These are phyloP conservation scores for Crax fasciolata DNA, from an alignment of 2,797 vertebrate species.

Conservation along the genomic window DNA sequence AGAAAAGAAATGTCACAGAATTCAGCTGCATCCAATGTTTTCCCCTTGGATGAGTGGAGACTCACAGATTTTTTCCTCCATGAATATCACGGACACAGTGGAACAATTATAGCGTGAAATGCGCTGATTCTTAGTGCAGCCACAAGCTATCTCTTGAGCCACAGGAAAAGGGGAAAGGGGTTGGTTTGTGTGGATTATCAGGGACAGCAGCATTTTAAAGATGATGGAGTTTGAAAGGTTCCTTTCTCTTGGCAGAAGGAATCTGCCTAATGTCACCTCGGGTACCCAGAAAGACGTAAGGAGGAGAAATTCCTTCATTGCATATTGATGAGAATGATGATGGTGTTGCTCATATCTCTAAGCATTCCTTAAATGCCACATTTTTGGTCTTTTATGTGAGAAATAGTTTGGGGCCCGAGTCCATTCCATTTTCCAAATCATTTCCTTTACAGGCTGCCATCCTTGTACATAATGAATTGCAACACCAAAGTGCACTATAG, in stretches of 20 bases:
- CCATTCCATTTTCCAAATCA: background rate
- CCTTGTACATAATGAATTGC: background rate
- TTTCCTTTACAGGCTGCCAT: slow-evolving; percentile 1
- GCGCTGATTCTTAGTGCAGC: background rate
- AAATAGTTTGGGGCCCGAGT: background rate
- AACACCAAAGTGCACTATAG: background rate
- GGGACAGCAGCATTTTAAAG: background rate
- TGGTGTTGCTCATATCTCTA: background rate
- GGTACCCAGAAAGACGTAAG: background rate
- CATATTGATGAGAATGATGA: background rate
- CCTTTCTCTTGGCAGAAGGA: background rate
- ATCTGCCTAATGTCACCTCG: background rate
- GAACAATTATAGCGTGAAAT: background rate
- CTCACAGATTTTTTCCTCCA: background rate
- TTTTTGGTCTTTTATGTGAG: background rate
- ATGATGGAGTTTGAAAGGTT: background rate
- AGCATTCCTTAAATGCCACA: background rate
- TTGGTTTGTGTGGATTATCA: background rate
- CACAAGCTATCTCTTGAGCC: background rate
- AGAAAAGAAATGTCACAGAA: background rate
- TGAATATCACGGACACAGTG: background rate
- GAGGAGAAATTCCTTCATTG: background rate
- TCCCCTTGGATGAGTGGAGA: background rate
- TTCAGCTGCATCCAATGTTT: background rate
- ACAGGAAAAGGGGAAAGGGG: background rate